Percentiles rank a stretch among this genome's conserved stretches.
phyloP scores from a whole-genome alignment of 2,797 vertebrate species.

The Rallus crepitans region DNA sequence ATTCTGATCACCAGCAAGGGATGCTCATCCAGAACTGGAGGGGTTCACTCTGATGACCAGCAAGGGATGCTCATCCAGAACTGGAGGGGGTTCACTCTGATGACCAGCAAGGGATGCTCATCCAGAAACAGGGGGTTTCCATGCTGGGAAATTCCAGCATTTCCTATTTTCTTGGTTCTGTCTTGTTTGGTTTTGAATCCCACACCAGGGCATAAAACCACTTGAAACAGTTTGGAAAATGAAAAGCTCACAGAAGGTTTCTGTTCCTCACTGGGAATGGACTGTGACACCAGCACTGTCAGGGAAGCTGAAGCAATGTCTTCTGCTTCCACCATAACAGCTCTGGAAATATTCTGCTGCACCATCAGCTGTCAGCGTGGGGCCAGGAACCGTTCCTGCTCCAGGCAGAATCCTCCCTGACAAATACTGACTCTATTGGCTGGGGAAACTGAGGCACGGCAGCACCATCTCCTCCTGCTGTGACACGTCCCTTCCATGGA shows the following conservation, averaged over 20 bases:
- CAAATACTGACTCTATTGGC: fast-evolving
- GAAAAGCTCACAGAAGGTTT: not conserved
- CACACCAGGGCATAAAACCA: not conserved
- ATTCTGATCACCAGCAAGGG: too few relatives aligned
- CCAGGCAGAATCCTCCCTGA: not conserved
- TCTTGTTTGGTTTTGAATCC: not conserved
- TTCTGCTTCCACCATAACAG: not conserved
- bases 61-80: too few relatives aligned
- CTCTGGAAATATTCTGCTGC: not conserved
- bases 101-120: too few relatives aligned
- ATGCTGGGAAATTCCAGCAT: not conserved
- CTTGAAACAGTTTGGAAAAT: not conserved
- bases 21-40: too few relatives aligned
- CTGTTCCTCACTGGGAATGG: not conserved
- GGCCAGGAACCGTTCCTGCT: not conserved
- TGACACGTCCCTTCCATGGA: fast-evolving
- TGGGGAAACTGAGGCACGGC: not conserved
- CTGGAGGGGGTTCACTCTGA: too few relatives aligned
- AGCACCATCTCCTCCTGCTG: not conserved
- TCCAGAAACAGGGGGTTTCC: too few relatives aligned
- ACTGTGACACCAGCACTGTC: not conserved
- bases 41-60: too few relatives aligned
- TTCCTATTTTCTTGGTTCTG: not conserved
- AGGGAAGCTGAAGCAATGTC: fast-evolving
- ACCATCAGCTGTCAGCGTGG: not conserved